Evolutionary conservation across 2,113 vertebrate genomes (phyloP).

Genomic region (Macaca nemestrina): DNA sequence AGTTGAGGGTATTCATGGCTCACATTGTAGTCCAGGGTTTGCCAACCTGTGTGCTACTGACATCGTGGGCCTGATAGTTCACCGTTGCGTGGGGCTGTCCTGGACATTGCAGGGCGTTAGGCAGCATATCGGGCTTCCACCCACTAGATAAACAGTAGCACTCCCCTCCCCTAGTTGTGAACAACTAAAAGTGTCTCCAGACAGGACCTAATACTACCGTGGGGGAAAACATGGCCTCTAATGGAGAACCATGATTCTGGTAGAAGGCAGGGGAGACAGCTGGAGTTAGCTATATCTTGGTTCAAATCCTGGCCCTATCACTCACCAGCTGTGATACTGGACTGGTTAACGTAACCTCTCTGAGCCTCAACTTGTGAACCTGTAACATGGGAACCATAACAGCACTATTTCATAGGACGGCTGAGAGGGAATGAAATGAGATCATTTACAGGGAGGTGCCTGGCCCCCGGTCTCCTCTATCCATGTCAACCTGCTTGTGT

Average conservation of each 20-base stretch:
- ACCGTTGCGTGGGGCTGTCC: too few species aligned
- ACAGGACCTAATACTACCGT: neutral
- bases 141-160: neutral
- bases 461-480: neutral
- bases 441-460: neutral
- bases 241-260: neutral
- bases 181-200: neutral
- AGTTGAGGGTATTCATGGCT: accelerated
- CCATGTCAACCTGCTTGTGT: neutral
- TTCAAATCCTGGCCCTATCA: neutral
- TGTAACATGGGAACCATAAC: neutral
- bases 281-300: neutral
- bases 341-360: neutral
- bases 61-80: neutral
- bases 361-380: neutral
- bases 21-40: neutral
- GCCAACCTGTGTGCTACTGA: accelerated
- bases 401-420: neutral
- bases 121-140: neutral
- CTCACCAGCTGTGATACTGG: neutral
- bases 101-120: neutral
- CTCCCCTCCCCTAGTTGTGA: neutral
- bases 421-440: neutral
- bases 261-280: neutral
- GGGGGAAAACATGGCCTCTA: neutral